phyloP scores from a whole-genome alignment of 2,888 invertebrate species.

The Sminthurinus aureus region DNA sequence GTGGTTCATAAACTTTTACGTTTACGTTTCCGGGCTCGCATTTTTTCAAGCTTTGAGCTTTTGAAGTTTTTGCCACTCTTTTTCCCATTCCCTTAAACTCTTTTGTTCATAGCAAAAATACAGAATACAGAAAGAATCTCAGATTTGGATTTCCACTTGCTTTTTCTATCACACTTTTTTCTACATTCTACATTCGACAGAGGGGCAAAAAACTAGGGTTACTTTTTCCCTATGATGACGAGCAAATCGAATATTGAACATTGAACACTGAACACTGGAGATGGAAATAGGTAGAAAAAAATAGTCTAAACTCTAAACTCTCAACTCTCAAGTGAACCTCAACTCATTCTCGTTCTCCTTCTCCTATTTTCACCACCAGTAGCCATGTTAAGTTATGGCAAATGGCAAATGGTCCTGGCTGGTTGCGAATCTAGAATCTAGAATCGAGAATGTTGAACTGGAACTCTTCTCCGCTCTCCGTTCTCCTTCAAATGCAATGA shows the following conservation, averaged over 20 bases:
- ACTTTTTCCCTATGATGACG: slow-evolving; percentile 18
- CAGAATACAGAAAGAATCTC: not conserved
- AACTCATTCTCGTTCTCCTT: not conserved
- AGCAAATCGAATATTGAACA: slow-evolving; percentile 10
- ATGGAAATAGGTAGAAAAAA: not conserved
- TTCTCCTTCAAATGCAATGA: slow-evolving; percentile 25
- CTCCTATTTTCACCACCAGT: too few relatives aligned
- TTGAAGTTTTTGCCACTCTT: slow-evolving; percentile 33
- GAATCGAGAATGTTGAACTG: too few relatives aligned
- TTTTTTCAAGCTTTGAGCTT: too few relatives aligned
- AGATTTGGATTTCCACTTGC: not conserved
- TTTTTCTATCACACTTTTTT: too few relatives aligned
- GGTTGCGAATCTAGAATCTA: not conserved
- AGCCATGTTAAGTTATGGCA: slow-evolving; percentile 30
- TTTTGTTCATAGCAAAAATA: too few relatives aligned
- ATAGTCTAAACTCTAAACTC: too few relatives aligned
- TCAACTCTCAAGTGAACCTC: not conserved
- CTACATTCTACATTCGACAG: not conserved
- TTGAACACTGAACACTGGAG: not conserved
- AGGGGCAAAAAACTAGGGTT: not conserved
- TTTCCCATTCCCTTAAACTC: too few relatives aligned
- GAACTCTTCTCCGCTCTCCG: slow-evolving; percentile 2
- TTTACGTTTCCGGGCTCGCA: slow-evolving; percentile 56
- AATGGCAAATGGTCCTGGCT: not conserved
- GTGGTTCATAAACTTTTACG: slow-evolving; percentile 58